Evolutionary conservation across 2,797 vertebrate genomes (phyloP), one percentile per base, ranked within the genome.

Genomic region (Apodemus agrarius): DNA sequence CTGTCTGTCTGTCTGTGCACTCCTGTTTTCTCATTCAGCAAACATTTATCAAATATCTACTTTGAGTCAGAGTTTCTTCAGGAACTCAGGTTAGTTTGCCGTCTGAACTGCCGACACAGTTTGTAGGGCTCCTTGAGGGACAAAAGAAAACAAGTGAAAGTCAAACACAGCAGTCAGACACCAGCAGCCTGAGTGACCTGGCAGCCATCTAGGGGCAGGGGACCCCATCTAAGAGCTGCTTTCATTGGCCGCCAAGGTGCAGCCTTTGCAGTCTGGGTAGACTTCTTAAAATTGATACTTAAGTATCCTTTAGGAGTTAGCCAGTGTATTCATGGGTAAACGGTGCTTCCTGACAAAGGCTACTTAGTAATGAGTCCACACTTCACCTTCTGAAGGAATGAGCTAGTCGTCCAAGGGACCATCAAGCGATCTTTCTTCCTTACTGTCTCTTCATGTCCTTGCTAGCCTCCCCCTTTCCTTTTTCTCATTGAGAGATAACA

Each of bases 401-500:
- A 78, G 76, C 93, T 75, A 74, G 80, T 94, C 86, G 4, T 89
- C 92, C 24, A 91, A 90, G 40, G 89, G 75, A 87, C n/a, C 46
- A 83, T 65, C 31, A 91, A 80, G 91, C 84, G 72, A 92, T 90
- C 83, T 92, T 63, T 94, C 83, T 93, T 63, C 43, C 74, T 69
- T 90, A 31, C 74, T 72, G 13, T 29, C 57, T 86, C 59, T 88
- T 78, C 78, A 78, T 57, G 80, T 59, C 59, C 37, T 72, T 59
- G 4, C 43, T 17, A 78, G 13, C 21, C 8, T 49, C 49, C 74
- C 52, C 75, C 34, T 94, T 80, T 93, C 63, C 78, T 59, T 95
- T 95, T 96, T 79, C 67, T 93, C 52, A 89, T 83, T 92, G 75
- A 63, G 74, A 80, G 93, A 94, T 75, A 98, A 89, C 90, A 89